These are phyloP conservation scores for Camelus bactrianus DNA, from an alignment of 2,113 vertebrate species.

Conservation along the genomic window DNA sequence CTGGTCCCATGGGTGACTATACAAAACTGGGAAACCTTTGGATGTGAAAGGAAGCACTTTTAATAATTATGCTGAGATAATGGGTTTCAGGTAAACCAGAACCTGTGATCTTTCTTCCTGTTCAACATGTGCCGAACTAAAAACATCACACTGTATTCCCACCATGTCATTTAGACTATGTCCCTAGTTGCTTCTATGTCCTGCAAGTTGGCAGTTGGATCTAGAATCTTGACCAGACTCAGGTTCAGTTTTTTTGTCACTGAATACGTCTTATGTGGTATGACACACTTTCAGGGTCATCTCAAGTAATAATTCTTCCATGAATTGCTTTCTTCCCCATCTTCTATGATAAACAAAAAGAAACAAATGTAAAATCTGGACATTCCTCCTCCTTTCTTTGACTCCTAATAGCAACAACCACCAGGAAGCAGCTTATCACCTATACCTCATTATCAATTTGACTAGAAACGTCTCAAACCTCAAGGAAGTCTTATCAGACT, in stretches of 20 bases:
- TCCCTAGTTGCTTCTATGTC: not conserved
- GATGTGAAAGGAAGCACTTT: not conserved
- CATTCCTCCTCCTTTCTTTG: conserved; percentile 7
- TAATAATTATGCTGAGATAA: not conserved
- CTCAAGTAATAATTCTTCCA: not conserved
- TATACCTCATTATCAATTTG: not conserved
- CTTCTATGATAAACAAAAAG: conserved; percentile 28
- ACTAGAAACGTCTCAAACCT: not conserved
- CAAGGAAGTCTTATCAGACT: conserved; percentile 33
- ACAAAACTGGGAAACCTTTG: not conserved
- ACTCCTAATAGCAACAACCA: not conserved
- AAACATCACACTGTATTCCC: not conserved
- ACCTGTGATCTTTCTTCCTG: not conserved
- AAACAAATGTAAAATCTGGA: conserved; percentile 16
- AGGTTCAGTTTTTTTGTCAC: not conserved
- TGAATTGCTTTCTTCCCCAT: not conserved
- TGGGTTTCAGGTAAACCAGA: not conserved
- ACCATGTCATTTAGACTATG: not conserved
- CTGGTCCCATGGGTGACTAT: not conserved
- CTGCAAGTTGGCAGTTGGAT: not conserved
- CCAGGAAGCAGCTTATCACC: not conserved
- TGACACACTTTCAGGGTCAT: not conserved
- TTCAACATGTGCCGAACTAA: not conserved
- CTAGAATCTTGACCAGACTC: not conserved
- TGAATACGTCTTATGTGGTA: not conserved